Conservation (phyloP, 2,113 vertebrate species). For the Pagrus major region DNA sequence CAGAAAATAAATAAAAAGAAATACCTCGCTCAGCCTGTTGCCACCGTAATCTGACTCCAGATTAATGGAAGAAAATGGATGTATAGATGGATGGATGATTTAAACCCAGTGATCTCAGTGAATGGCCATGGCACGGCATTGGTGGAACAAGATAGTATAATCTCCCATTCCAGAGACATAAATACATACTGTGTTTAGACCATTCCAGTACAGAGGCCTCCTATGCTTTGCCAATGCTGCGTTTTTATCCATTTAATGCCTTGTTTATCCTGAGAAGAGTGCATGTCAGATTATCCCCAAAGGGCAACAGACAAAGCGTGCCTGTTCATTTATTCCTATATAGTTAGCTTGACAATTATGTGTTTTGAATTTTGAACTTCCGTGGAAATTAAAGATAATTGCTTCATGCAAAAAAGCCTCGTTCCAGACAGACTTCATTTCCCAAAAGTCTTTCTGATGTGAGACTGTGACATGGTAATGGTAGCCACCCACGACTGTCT, state of each 20-base stretch:
- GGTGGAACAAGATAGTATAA: constrained; percentile 69
- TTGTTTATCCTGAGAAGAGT: constrained; percentile 56
- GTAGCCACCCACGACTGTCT: constrained; percentile 66
- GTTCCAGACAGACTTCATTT: constrained; percentile 55
- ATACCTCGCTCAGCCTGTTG: no score
- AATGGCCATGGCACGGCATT: constrained; percentile 49
- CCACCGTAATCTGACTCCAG: no score
- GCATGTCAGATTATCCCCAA: constrained; percentile 23
- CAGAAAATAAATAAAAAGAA: no score
- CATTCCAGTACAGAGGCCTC: constrained; percentile 35
- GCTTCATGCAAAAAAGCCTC: constrained; percentile 49
- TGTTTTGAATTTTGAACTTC: constrained; percentile 59
- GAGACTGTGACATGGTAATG: constrained; percentile 66
- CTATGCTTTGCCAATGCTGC: constrained; percentile 25
- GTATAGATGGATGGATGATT: no score
- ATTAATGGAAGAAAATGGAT: no score
- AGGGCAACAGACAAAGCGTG: constrained; percentile 29
- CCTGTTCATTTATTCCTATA: constrained; percentile 39
- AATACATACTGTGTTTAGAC: constrained; percentile 54
- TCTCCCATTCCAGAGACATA: constrained; percentile 59
- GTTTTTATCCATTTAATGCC: constrained; percentile 47
- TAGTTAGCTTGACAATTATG: constrained; percentile 54
- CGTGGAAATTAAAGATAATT: constrained; percentile 68
- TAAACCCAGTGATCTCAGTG: constrained; percentile 69
- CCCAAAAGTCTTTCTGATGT: constrained; percentile 55